Conservation (phyloP, 2,888 invertebrate species). For the Acanthosepion lycidas region DNA sequence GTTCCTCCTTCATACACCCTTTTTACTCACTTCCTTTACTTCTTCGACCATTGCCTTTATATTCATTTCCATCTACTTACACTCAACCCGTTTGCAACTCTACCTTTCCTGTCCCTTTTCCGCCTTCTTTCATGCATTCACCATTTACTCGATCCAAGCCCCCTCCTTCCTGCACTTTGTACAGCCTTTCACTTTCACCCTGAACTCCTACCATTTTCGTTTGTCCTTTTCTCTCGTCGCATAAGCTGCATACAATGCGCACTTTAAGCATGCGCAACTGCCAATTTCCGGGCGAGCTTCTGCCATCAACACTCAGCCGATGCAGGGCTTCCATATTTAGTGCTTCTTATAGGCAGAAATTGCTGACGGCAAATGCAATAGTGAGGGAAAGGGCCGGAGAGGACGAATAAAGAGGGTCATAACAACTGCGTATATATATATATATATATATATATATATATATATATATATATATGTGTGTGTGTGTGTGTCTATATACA, state of each 20-base stretch:
- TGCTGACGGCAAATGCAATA: neutral
- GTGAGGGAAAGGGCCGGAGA: neutral
- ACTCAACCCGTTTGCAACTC: too few species aligned
- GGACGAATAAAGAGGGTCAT: neutral
- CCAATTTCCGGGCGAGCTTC: constrained; percentile 33
- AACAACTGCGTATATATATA: neutral
- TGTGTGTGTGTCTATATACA: neutral
- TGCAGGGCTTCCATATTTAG: constrained; percentile 33
- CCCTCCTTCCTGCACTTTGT: too few species aligned
- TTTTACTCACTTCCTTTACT: too few species aligned
- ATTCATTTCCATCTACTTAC: too few species aligned
- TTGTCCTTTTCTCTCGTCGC: neutral
- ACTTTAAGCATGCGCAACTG: constrained; percentile 33
- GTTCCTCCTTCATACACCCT: too few species aligned
- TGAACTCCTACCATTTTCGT: neutral
- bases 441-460: neutral
- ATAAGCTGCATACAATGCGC: neutral
- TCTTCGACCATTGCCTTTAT: too few species aligned
- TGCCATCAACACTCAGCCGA: neutral
- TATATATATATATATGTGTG: neutral
- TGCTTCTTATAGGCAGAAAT: neutral
- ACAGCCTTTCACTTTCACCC: neutral
- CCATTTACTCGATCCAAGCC: too few species aligned
- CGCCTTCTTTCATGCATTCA: too few species aligned
- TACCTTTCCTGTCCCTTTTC: too few species aligned